Percentiles rank a stretch among this genome's conserved stretches.
Conservation (phyloP, 2,888 invertebrate genomes). For the Limenitis camilla region DNA sequence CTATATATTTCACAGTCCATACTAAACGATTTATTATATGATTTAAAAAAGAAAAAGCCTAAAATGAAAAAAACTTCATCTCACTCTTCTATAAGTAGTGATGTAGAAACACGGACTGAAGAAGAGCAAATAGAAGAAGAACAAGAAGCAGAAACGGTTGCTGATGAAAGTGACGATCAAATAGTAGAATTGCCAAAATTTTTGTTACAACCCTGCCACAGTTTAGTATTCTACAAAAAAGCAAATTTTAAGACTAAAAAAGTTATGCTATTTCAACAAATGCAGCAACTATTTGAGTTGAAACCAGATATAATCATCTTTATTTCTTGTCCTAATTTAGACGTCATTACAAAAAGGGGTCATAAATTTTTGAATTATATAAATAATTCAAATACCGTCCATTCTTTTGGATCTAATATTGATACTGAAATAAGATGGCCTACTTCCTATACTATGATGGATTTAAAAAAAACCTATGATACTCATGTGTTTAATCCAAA, state of each 20-base stretch:
- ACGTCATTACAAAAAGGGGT: conserved; percentile 58
- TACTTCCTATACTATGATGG: conserved; percentile 39
- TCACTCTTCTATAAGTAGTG: conserved; percentile 36
- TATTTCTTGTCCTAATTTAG: conserved; percentile 68
- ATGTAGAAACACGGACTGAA: conserved; percentile 30
- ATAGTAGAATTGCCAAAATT: conserved; percentile 49
- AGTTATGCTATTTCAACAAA: conserved; percentile 41
- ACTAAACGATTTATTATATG: conserved; percentile 40
- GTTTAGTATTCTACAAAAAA: conserved; percentile 36
- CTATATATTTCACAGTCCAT: conserved; percentile 36
- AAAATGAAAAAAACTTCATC: conserved; percentile 28
- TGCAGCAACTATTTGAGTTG: conserved; percentile 46
- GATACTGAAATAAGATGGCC: conserved; percentile 48
- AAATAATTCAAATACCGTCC: conserved; percentile 29
- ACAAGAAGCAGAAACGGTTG: conserved; percentile 34
- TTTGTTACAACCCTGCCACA: conserved; percentile 44
- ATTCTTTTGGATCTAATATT: conserved; percentile 34
- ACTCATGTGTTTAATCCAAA: conserved; percentile 45
- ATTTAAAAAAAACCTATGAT: conserved; percentile 36
- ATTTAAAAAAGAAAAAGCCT: conserved; percentile 46
- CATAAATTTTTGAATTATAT: conserved; percentile 49
- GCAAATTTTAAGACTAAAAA: conserved; percentile 38
- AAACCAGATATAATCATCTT: conserved; percentile 73
- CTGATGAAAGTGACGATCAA: conserved; percentile 33
- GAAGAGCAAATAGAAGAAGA: conserved; percentile 37